Evolutionary conservation across 2,888 invertebrate genomes (phyloP).

Genomic region (Zygaena filipendulae): DNA sequence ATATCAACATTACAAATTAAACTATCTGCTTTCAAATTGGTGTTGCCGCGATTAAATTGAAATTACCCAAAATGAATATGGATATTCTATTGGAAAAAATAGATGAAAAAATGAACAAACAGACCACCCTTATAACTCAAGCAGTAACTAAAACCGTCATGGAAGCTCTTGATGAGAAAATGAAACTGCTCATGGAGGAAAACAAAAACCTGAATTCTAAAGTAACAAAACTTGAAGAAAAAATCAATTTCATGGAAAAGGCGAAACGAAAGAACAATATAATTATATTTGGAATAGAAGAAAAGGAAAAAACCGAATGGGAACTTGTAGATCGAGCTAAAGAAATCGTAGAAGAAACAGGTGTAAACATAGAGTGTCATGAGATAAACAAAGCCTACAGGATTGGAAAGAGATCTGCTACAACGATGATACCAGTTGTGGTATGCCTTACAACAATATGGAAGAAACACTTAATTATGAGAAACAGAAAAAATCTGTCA

Average conservation of each 20-base stretch:
- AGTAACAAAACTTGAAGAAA: slow-evolving; percentile 1
- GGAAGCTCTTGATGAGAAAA: slow-evolving; percentile 10
- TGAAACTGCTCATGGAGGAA: slow-evolving; percentile 4
- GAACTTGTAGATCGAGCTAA: slow-evolving; percentile 1
- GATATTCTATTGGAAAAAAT: slow-evolving; percentile 8
- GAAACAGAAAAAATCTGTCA: slow-evolving; percentile 16
- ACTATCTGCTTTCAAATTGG: too few relatives aligned
- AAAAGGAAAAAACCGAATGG: neutral
- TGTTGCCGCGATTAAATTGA: too few relatives aligned
- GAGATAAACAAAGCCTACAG: slow-evolving; percentile 16
- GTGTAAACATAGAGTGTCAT: neutral
- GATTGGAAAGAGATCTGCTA: slow-evolving; percentile 11
- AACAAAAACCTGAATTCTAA: neutral
- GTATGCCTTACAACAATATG: slow-evolving; percentile 12
- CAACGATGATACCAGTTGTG: slow-evolving; percentile 15
- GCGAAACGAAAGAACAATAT: slow-evolving; percentile 1
- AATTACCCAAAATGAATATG: too few relatives aligned
- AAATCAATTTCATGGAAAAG: slow-evolving; percentile 1
- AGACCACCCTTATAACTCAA: slow-evolving; percentile 8
- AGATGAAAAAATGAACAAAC: slow-evolving; percentile 9
- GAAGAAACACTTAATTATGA: slow-evolving; percentile 19
- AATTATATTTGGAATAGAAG: neutral
- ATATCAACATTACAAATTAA: too few relatives aligned
- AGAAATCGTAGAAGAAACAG: too few relatives aligned
- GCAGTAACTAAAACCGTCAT: slow-evolving; percentile 10